phyloP scores from a whole-genome alignment of 2,888 invertebrate genomes.

The Drosophila recens region DNA sequence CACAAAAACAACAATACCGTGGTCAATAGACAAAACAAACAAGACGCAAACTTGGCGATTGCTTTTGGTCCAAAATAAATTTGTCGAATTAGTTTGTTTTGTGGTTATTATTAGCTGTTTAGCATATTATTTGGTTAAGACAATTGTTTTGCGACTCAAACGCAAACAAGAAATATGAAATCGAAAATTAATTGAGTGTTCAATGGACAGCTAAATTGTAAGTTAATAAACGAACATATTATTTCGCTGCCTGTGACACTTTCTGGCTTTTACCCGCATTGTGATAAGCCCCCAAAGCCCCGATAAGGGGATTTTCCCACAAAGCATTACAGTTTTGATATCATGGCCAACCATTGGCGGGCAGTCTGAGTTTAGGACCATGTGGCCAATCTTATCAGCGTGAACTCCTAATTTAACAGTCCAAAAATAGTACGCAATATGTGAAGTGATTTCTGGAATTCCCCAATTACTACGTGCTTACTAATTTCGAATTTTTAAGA shows the following conservation, averaged over 20 bases:
- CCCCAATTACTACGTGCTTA: constrained; percentile 12
- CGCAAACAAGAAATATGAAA: constrained; percentile 7
- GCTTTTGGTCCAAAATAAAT: constrained; percentile 53
- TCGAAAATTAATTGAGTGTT: constrained; percentile 32
- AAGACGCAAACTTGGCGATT: constrained; percentile 38
- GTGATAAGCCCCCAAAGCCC: constrained; percentile 12
- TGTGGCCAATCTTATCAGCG: constrained; percentile 35
- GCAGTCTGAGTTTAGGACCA: not conserved
- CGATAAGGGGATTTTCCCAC: constrained; percentile 30
- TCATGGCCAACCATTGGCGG: not conserved
- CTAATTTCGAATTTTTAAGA: not conserved
- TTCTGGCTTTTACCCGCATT: constrained; percentile 10
- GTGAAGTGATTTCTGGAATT: constrained; percentile 35
- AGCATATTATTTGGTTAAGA: constrained; percentile 63
- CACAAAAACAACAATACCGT: constrained; percentile 36
- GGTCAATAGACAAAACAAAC: constrained; percentile 38
- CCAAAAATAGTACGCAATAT: not conserved
- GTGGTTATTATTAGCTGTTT: constrained; percentile 64
- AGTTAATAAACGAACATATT: constrained; percentile 23
- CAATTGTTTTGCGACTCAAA: constrained; percentile 51
- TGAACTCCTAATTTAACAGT: not conserved
- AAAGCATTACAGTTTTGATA: not conserved
- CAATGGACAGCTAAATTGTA: constrained; percentile 23
- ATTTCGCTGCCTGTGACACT: not conserved
- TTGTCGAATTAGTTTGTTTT: constrained; percentile 73